Evolutionary conservation across 2,113 vertebrate genomes (phyloP), one percentile per base, ranked within the genome.

Genomic region (Halichoerus grypus): DNA sequence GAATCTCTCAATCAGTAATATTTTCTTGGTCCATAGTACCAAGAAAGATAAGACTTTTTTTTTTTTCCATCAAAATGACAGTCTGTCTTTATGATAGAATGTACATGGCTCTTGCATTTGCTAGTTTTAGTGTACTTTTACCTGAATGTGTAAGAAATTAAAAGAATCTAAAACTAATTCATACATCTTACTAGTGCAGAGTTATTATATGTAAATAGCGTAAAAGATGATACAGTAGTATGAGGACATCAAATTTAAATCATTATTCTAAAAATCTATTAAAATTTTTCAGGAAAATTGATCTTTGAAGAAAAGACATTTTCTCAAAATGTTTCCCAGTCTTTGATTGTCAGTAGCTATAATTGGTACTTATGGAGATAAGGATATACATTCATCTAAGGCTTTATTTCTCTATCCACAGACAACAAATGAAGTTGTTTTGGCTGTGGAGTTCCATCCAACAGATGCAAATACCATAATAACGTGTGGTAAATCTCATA

Each of bases 401-500:
- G 31, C n/a, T 81, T 92, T 86, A 88, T 92, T 98, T 42, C 96
- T 97, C 92, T 94, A 97, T 98, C 92, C 92, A 97, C 96, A 99
- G 99, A 99, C 99, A 97, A 99, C 99, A 97, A 99, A 99, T 98
- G 99, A 99, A 98, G 99, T 99, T 98, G 99, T 99, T 91, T 98
- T 99, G 97, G 99, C 98, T 9, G 99, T 99, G 96, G 99, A 99
- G 98, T 99, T 99, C 97, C 99, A 99, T 98, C 99, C 99, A 74
- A 99, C 99, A 1, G 99, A 99, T 92, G 99, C 99, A 77, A 99
- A 99, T 98, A 99, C 99, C 90, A 99, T 99, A 67, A 99, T 99
- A 97, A 99, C 99, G 21, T 99, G 99, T 94, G 99, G 99, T n/a
- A 99, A 99, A 98, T 99, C 99, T 84, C 99, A 99, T 98, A 99